Conservation (phyloP, 2,113 vertebrate species). For the Pelvicachromis taeniatus region DNA sequence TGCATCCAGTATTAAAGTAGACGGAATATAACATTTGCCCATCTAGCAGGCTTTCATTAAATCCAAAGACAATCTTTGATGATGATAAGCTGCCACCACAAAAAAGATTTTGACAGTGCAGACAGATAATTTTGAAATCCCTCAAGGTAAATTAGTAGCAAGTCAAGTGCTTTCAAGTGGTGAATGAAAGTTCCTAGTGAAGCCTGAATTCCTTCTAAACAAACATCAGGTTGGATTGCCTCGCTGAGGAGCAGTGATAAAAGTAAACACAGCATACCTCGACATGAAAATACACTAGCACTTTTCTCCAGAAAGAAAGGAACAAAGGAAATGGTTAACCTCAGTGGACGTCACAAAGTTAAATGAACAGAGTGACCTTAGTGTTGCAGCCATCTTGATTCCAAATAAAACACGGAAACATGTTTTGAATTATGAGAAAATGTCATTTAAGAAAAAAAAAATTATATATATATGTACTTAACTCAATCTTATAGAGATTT, state of each 20-base stretch:
- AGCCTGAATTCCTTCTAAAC: constrained; percentile 63
- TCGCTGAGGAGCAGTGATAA: constrained; percentile 47
- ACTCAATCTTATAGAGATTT: neutral
- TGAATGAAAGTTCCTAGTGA: constrained; percentile 73
- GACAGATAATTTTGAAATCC: constrained; percentile 71
- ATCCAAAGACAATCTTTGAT: constrained; percentile 60
- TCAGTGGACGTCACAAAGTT: constrained; percentile 26
- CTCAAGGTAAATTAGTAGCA: constrained; percentile 73
- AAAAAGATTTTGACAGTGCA: constrained; percentile 58
- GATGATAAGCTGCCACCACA: constrained; percentile 68
- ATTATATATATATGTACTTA: neutral
- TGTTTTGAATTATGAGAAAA: constrained; percentile 34
- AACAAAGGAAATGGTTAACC: constrained; percentile 59
- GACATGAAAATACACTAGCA: constrained; percentile 47
- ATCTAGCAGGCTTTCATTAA: constrained; percentile 60
- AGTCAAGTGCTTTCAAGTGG: constrained; percentile 77
- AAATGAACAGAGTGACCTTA: constrained; percentile 23
- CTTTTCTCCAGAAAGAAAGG: constrained; percentile 12
- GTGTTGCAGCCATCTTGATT: constrained; percentile 17
- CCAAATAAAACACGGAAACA: constrained; percentile 39
- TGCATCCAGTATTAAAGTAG: constrained; percentile 10
- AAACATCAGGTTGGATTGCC: constrained; percentile 61
- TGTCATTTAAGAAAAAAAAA: neutral
- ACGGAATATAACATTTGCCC: constrained; percentile 31
- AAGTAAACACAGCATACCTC: constrained; percentile 60